These are phyloP conservation scores for Drosophila tsacasi DNA, from an alignment of 1,140 invertebrate genomes.

Conservation along the genomic window DNA sequence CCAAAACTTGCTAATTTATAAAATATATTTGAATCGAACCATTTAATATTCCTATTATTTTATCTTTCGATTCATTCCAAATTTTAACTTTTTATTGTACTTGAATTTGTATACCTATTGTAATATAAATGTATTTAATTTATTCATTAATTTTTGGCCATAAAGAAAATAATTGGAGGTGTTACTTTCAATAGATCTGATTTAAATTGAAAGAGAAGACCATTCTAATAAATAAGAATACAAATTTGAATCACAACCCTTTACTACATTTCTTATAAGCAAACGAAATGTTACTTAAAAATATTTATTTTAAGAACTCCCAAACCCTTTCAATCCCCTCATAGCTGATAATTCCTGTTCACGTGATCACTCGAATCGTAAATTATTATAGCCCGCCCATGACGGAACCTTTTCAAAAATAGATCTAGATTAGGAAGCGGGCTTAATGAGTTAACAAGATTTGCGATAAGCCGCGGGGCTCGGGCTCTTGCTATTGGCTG, in stretches of 20 bases:
- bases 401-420: conserved; percentile 9
- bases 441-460: conserved; percentile 19
- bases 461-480: conserved; percentile 14
- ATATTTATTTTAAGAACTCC: too few species aligned
- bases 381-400: conserved; percentile 2
- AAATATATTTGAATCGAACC: background rate
- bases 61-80: background rate
- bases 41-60: background rate
- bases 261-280: background rate
- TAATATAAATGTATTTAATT: background rate
- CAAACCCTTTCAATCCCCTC: background rate
- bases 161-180: too few species aligned
- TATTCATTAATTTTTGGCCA: background rate
- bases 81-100: background rate
- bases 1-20: background rate
- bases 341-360: background rate
- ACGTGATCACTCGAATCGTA: conserved; percentile 6
- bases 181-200: too few species aligned
- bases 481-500: conserved; percentile 4
- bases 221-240: background rate
- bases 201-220: too few species aligned
- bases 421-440: conserved; percentile 13
- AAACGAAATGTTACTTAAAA: too few species aligned
- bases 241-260: background rate
- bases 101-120: background rate